Base-by-base conservation (phyloP, 2,113 vertebrate species). In the Hiodon tergisus region DNA sequence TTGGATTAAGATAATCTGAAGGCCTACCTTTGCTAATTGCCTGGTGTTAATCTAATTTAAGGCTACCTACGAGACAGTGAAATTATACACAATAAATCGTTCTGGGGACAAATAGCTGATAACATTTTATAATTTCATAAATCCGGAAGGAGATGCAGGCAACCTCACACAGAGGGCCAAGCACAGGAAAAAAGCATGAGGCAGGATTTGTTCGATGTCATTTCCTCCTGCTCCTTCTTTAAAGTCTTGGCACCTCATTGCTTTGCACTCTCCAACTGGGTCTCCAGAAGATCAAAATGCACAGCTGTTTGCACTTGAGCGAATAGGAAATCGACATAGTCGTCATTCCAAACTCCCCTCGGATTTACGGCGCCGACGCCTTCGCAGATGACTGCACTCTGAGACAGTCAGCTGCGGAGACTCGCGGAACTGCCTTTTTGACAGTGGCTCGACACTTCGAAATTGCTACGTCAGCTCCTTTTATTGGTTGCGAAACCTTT, bases 201-300 rank as follows among this genome's bases (percentile, higher is more conserved):
- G 58, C 4, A 2, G 3, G 7, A 9, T 9, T 6, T 59, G 58
- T 59, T 59, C 58, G 14, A 14, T 9, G 54, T 52, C 69, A 70
- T 70, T 70, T 57, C 69, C 53, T 53, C 53, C 69, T 55, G 66
- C 50, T 55, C 13, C 52, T 63, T 3, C 57, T 46, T 57, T 55
- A 70, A 70, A 70, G 69, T 52, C 52, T 69, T 51, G 52, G 68
- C 68, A 69, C 52, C 54, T 16, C 54, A 70, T 70, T 52, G n/a
- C 69, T 11, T 55, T 16, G 31, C 17, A 16, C 69, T 31, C 54
- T 31, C 52, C 13, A 57, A 9, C 53, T 16, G 52, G 6, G 6
- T 57, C 55, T 11, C 11, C 55, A 11, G 6, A 6, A 6, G 11
- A 7, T 68, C 48, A 68, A 51, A 68, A 68, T 51, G 66, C 50